Conservation (phyloP, 2,113 vertebrate genomes). For the Nettapus auritus region DNA sequence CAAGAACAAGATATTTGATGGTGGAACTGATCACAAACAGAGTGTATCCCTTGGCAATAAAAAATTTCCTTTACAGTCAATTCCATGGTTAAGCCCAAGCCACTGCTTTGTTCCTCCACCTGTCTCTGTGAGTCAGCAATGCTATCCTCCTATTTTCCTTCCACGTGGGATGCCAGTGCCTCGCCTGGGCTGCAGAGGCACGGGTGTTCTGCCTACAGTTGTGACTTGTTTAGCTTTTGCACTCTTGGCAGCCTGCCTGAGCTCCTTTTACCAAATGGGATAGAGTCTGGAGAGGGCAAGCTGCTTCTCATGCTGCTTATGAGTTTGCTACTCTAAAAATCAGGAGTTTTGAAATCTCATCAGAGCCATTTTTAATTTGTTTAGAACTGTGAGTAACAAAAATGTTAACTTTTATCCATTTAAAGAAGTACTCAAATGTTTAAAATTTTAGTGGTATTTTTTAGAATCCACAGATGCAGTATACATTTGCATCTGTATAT, state of each 20-base stretch:
- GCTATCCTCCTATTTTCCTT: background rate
- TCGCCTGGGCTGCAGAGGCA: background rate
- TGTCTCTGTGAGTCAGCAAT: slow-evolving; percentile 55
- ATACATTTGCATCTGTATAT: too few species aligned
- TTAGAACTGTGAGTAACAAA: background rate
- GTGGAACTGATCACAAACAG: background rate
- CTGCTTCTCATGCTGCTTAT: background rate
- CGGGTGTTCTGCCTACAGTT: background rate
- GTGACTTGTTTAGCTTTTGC: background rate
- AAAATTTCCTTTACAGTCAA: slow-evolving; percentile 13
- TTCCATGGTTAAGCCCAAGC: slow-evolving; percentile 1
- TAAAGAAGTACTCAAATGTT: background rate
- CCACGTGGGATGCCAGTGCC: background rate
- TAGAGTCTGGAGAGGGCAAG: background rate
- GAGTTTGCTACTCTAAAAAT: background rate
- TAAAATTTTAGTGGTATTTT: background rate
- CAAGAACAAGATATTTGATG: background rate
- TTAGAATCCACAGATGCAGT: background rate
- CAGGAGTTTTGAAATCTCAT: background rate
- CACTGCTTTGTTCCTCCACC: slow-evolving; percentile 47
- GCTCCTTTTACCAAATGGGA: background rate
- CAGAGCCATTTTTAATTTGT: background rate
- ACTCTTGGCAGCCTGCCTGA: background rate
- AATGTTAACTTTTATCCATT: background rate
- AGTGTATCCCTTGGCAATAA: slow-evolving; percentile 15